phyloP scores from a whole-genome alignment of 2,888 invertebrate species.

The Eristalis tenax region DNA sequence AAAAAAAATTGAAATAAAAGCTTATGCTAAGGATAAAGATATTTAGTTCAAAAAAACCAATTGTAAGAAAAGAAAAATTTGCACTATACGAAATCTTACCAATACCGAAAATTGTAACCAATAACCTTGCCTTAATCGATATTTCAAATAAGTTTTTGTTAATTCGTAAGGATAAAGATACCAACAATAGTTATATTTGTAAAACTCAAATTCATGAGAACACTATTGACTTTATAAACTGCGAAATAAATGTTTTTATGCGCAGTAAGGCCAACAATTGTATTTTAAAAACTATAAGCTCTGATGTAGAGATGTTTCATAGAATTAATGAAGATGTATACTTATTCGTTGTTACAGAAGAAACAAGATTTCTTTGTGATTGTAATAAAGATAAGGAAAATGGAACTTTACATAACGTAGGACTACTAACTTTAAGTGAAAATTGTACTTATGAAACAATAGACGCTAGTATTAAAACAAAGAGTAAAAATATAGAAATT shows the following conservation, averaged over 20 bases:
- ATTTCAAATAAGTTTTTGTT: not conserved
- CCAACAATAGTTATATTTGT: too few relatives aligned
- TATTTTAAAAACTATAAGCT: too few relatives aligned
- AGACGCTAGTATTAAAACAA: not conserved
- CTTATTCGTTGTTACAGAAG: too few relatives aligned
- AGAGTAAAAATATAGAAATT: not conserved
- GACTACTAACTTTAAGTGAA: not conserved
- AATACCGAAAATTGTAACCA: not conserved
- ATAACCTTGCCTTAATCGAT: not conserved
- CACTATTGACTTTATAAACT: too few relatives aligned
- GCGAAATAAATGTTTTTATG: too few relatives aligned
- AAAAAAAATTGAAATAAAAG: not conserved
- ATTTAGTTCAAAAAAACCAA: not conserved
- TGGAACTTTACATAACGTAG: not conserved
- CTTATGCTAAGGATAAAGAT: not conserved
- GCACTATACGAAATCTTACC: not conserved
- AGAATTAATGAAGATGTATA: too few relatives aligned
- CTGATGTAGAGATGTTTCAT: too few relatives aligned
- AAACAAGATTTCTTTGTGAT: too few relatives aligned
- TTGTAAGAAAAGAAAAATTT: not conserved
- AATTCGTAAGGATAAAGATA: too few relatives aligned
- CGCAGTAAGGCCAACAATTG: too few relatives aligned
- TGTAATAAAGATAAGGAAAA: too few relatives aligned
- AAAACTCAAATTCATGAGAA: too few relatives aligned
- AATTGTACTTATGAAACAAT: not conserved